Conservation (phyloP, 2,113 vertebrate species). For the Semicossyphus pulcher region DNA sequence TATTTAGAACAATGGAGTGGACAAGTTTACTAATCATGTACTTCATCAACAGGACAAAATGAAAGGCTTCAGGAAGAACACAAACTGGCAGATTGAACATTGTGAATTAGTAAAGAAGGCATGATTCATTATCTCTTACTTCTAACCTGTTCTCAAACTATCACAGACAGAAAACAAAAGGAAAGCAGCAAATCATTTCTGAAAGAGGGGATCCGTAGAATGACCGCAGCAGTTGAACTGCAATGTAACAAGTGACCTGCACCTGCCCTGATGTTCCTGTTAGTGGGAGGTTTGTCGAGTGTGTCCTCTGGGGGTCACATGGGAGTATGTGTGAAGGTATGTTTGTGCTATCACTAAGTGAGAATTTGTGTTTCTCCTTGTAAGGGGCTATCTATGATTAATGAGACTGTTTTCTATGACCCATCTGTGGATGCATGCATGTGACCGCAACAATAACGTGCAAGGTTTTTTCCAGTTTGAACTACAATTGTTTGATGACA, state of each 20-base stretch:
- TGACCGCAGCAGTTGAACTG: neutral
- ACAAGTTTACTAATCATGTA: neutral
- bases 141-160: no score
- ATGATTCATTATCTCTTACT: no score
- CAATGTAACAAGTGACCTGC: conserved; percentile 24
- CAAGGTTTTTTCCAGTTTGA: no score
- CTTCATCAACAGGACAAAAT: neutral
- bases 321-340: neutral
- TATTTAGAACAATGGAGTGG: neutral
- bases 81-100: neutral
- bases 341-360: neutral
- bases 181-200: neutral
- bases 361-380: neutral
- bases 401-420: neutral
- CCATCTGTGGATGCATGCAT: neutral
- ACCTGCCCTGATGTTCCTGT: neutral
- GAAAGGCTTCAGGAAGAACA: neutral
- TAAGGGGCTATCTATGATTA: neutral
- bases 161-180: neutral
- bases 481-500: no score
- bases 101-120: neutral
- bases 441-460: neutral
- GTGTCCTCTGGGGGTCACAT: neutral
- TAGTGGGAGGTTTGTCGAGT: neutral
- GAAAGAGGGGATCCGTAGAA: neutral